phyloP scores from a whole-genome alignment of 2,888 invertebrate genomes.

The Caenorhabditis zanzibari region DNA sequence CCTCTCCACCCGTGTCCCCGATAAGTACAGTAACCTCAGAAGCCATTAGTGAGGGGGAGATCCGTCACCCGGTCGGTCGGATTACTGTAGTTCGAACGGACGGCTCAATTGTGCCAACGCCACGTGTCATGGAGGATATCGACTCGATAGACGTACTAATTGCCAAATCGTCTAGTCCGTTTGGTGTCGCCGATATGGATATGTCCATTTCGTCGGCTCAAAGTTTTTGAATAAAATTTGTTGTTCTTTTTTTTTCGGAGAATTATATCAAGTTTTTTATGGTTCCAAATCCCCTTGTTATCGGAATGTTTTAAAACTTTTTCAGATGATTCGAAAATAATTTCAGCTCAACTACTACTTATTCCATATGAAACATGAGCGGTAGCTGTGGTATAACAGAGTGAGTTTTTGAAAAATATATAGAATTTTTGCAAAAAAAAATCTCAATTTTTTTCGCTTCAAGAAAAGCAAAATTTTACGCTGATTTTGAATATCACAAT shows the following conservation, averaged over 20 bases:
- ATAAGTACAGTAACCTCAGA: constrained; percentile 30
- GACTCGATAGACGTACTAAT: constrained; percentile 26
- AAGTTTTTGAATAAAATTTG: constrained; percentile 16
- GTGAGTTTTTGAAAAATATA: constrained; percentile 50
- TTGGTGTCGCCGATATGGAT: constrained; percentile 32
- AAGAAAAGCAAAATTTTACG: too few species aligned
- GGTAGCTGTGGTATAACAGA: constrained; percentile 75
- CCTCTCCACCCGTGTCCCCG: constrained; percentile 19
- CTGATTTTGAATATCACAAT: too few species aligned
- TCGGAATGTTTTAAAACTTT: background rate
- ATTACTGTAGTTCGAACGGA: constrained; percentile 40
- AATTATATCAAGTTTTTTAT: background rate
- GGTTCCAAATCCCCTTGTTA: background rate
- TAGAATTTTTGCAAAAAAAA: too few species aligned
- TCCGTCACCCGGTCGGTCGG: background rate
- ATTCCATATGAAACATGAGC: constrained; percentile 60
- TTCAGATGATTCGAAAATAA: background rate
- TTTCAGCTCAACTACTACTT: constrained; percentile 15
- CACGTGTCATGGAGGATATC: constrained; percentile 21
- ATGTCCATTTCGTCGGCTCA: constrained; percentile 37
- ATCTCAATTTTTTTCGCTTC: too few species aligned
- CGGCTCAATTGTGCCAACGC: constrained; percentile 49
- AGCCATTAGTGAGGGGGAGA: constrained; percentile 56
- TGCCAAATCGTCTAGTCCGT: constrained; percentile 37
- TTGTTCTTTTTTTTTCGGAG: background rate